Percentiles rank a stretch among this genome's conserved stretches.
These are phyloP conservation scores for Aphelenchoides bicaudatus DNA, from an alignment of 2,888 invertebrate genomes.

Conservation along the genomic window DNA sequence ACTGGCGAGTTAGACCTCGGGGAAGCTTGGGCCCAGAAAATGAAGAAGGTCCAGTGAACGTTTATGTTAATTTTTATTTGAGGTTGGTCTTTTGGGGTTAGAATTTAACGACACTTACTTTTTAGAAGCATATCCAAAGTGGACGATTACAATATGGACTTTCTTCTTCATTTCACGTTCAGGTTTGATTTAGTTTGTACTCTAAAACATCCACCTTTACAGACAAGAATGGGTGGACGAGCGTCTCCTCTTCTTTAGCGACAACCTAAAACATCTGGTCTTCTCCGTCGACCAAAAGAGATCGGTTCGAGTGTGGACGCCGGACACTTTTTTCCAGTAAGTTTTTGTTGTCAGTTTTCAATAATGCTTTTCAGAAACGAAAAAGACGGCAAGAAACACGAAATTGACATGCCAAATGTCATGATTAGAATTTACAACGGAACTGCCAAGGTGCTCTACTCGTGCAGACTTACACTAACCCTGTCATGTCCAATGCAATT, in stretches of 20 bases:
- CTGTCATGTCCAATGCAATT: slow-evolving; percentile 94
- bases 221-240: slow-evolving; percentile 96
- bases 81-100: slow-evolving; percentile 29
- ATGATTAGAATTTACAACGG: slow-evolving; percentile 82
- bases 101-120: not conserved
- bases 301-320: slow-evolving; percentile 30
- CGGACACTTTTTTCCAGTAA: slow-evolving; percentile 55
- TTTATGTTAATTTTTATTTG: slow-evolving; percentile 47
- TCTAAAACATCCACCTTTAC: no score
- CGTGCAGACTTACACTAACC: slow-evolving; percentile 90
- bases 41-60: slow-evolving; percentile 36
- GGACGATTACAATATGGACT: slow-evolving; percentile 68
- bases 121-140: slow-evolving; percentile 50
- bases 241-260: slow-evolving; percentile 65
- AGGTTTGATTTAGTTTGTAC: no score
- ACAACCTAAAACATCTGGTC: slow-evolving; percentile 42
- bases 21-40: slow-evolving; percentile 22
- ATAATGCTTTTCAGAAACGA: slow-evolving; percentile 70
- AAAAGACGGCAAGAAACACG: slow-evolving; percentile 79
- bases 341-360: not conserved
- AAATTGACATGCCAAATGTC: slow-evolving; percentile 68
- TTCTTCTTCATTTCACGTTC: slow-evolving; percentile 80
- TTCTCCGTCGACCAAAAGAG: slow-evolving; percentile 42
- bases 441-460: slow-evolving; percentile 88
- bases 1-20: slow-evolving; percentile 42